A percentile compares a stretch with the other conserved stretches of the same genome.
Conservation (phyloP, 2,888 invertebrate species). For the Papilio gigon region DNA sequence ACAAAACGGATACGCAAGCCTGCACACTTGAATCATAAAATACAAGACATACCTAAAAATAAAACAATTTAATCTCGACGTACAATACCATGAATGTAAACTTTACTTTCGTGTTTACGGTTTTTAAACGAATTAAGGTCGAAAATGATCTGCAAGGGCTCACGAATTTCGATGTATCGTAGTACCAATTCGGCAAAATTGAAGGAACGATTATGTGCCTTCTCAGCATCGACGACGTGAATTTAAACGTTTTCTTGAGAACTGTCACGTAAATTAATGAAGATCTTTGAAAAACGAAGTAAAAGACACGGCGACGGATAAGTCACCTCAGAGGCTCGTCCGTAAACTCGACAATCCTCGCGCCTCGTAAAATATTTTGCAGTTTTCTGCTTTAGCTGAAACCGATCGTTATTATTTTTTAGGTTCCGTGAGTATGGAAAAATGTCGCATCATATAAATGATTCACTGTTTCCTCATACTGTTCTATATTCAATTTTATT, state of each 20-base stretch:
- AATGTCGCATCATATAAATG: background rate
- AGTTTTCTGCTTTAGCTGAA: slow-evolving; percentile 37
- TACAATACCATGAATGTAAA: slow-evolving; percentile 59
- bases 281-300: slow-evolving; percentile 57
- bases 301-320: slow-evolving; percentile 54
- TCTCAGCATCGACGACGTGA: slow-evolving; percentile 43
- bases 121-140: slow-evolving; percentile 49
- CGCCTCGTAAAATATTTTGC: slow-evolving; percentile 55
- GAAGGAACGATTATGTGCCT: slow-evolving; percentile 51
- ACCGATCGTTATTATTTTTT: slow-evolving; percentile 10
- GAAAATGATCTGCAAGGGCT: slow-evolving; percentile 44
- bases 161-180: slow-evolving; percentile 45
- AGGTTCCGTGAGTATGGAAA: background rate
- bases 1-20: slow-evolving; percentile 58
- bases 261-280: slow-evolving; percentile 74
- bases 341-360: slow-evolving; percentile 48
- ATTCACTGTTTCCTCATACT: background rate
- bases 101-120: slow-evolving; percentile 50
- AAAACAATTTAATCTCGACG: slow-evolving; percentile 62
- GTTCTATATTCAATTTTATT: background rate
- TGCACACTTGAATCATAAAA: slow-evolving; percentile 66
- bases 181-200: slow-evolving; percentile 47
- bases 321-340: slow-evolving; percentile 55
- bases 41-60: slow-evolving; percentile 61
- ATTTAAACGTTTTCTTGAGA: slow-evolving; percentile 66